Evolutionary conservation across 2,113 vertebrate species (phyloP).

Genomic region (Morphnarchus princeps): DNA sequence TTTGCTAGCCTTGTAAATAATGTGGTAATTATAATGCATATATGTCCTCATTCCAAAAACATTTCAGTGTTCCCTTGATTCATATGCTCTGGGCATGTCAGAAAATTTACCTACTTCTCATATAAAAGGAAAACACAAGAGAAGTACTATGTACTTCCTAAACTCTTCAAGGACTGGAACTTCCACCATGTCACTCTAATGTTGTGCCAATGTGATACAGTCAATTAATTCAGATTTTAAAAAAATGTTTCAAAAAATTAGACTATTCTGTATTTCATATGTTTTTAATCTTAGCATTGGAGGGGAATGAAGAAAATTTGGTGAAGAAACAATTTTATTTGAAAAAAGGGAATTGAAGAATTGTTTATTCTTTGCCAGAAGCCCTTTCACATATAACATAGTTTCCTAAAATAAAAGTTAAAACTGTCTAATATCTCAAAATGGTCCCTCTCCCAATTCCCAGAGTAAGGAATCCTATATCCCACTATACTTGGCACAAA

Average conservation of each 20-base stretch:
- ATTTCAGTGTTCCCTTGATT: neutral
- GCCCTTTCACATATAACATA: neutral
- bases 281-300: neutral
- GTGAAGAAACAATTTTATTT: neutral
- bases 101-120: neutral
- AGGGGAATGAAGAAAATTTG: neutral
- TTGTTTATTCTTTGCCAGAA: neutral
- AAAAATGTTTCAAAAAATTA: neutral
- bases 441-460: neutral
- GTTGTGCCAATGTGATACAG: neutral
- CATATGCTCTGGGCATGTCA: neutral
- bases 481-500: neutral
- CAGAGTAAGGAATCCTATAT: neutral
- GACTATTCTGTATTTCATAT: neutral
- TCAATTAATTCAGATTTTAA: neutral
- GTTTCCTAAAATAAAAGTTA: neutral
- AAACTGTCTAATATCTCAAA: neutral
- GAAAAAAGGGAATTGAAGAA: neutral
- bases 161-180: neutral
- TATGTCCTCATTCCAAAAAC: neutral
- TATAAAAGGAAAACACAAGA: neutral
- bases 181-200: neutral
- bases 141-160: neutral
- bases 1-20: neutral
- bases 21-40: neutral